Base-by-base conservation (phyloP, 2,797 vertebrate species). In the Ctenochaetus hawaiiensis region DNA sequence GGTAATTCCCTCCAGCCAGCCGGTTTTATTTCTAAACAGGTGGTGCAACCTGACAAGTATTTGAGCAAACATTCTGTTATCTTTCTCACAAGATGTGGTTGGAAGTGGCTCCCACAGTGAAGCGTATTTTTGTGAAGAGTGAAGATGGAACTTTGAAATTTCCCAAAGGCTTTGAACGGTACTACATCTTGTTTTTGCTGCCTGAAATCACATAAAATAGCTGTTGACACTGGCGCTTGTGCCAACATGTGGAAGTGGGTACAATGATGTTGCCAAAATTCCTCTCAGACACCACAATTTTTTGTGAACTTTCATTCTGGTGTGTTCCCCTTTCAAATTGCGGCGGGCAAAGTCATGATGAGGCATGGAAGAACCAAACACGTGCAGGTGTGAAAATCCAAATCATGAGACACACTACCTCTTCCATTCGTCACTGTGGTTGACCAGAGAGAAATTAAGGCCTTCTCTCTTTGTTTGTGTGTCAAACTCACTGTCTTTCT, bases 371-470 rank as follows among this genome's bases (percentile, higher is more conserved):
- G 44, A 51, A n/a, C 47, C 47, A 56, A 74, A 76, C 48, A 65
- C 1, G 2, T 41, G 51, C 37, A 62, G n/a, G 34, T 4, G 12
- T 49, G n/a, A 54, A 68, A 52, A 59, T 34, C 26, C 60, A 72
- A 52, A 14, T 56, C 22, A n/a, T 43, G 52, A 59, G 18, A 47
- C 66, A 53, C 2, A 44, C 39, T 18, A 20, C 8, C 9, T 59
- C 49, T 66, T 69, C 30, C 14, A 49, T 6, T 12, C 1, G 1
- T 75, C 47, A 47, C 26, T 57, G 14, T 49, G 26, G 13, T 12
- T 54, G 13, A 80, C 74, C 53, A 53, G 39, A 61, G 53, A 34
- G 74, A 80, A 75, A 65, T 61, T 1, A n/a, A 53, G n/a, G 22
- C 26, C 17, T 9, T 58, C 52, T 45, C 7, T 67, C 56, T 77